phyloP scores from a whole-genome alignment of 2,888 invertebrate species.

The Byasa hedistus region DNA sequence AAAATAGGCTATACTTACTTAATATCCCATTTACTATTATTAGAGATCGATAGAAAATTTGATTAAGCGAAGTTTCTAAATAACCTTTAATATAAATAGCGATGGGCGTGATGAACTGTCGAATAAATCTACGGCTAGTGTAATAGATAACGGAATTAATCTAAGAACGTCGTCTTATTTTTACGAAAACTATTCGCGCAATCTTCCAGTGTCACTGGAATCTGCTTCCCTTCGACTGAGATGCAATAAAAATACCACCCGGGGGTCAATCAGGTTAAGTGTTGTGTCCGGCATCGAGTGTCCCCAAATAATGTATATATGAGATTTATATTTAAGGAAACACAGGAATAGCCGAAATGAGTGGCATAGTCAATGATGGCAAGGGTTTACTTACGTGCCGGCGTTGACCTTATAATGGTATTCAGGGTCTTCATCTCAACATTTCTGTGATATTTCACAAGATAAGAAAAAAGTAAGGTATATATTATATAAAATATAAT shows the following conservation, averaged over 20 bases:
- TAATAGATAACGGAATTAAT: conserved; percentile 23
- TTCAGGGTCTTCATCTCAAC: conserved; percentile 12
- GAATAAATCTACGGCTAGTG: conserved; percentile 6
- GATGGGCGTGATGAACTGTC: conserved; percentile 3
- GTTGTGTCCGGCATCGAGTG: conserved; percentile 57
- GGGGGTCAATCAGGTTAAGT: conserved; percentile 72
- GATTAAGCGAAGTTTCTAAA: neutral
- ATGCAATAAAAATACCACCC: conserved; percentile 69
- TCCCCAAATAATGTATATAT: conserved; percentile 59
- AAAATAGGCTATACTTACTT: neutral
- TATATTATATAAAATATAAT: too few relatives aligned
- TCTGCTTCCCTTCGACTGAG: conserved; percentile 44
- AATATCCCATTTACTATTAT: neutral
- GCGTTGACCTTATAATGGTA: conserved; percentile 18
- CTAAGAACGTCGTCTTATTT: conserved; percentile 29
- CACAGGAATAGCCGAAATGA: conserved; percentile 60
- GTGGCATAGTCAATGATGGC: conserved; percentile 35
- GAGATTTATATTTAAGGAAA: conserved; percentile 58
- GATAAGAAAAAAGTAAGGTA: too few relatives aligned
- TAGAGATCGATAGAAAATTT: neutral
- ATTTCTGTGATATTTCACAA: conserved; percentile 4
- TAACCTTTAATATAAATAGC: neutral
- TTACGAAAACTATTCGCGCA: conserved; percentile 31
- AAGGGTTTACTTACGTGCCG: conserved; percentile 35
- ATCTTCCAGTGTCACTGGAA: conserved; percentile 36